Conservation (phyloP, 2,888 invertebrate species). For the Sarcophaga carnaria region DNA sequence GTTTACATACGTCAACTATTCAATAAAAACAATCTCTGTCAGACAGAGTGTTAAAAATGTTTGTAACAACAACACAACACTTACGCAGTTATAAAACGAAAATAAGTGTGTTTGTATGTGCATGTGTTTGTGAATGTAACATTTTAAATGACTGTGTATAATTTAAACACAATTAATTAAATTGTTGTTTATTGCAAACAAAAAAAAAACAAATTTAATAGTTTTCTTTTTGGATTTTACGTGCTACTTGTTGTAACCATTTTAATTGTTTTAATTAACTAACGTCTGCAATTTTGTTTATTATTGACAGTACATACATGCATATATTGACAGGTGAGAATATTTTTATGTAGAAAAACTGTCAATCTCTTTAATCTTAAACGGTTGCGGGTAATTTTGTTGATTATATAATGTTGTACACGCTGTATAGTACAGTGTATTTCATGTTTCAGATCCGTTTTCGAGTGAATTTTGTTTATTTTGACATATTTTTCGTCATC, state of each 20-base stretch:
- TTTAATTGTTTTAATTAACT: slow-evolving; percentile 1
- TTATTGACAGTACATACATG: background rate
- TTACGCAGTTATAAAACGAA: too few relatives aligned
- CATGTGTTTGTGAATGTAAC: background rate
- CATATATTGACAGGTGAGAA: background rate
- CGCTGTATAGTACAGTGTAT: too few relatives aligned
- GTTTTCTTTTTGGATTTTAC: too few relatives aligned
- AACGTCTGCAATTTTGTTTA: background rate
- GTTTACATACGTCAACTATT: slow-evolving; percentile 14
- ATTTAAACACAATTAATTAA: slow-evolving; percentile 12
- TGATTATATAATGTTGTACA: too few relatives aligned
- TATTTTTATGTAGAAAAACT: background rate
- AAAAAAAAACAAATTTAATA: background rate
- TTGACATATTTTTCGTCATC: too few relatives aligned
- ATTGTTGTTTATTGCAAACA: background rate
- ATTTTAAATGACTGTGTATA: background rate
- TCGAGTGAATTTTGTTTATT: too few relatives aligned
- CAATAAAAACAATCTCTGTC: background rate
- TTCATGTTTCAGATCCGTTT: too few relatives aligned
- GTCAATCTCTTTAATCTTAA: background rate
- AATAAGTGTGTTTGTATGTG: too few relatives aligned
- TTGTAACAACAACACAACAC: background rate
- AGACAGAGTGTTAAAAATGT: background rate
- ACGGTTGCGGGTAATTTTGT: background rate
- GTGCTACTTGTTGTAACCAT: background rate